phyloP scores from a whole-genome alignment of 2,888 invertebrate species.

The Oasisia sp. region DNA sequence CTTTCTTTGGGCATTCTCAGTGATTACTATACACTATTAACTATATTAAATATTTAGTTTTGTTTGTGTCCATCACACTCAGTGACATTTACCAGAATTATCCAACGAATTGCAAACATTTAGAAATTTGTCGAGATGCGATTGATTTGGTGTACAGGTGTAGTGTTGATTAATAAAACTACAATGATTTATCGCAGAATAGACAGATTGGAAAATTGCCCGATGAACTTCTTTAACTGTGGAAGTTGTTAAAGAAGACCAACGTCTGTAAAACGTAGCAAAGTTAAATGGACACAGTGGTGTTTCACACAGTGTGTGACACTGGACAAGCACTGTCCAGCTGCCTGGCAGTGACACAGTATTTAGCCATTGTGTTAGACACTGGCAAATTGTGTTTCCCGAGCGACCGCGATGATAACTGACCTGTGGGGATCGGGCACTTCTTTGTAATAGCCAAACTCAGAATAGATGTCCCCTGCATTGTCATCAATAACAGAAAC shows the following conservation, averaged over 20 bases:
- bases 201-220: not conserved
- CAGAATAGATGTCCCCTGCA: not conserved
- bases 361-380: not conserved
- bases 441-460: not conserved
- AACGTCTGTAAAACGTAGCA: not conserved
- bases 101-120: not conserved
- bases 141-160: not conserved
- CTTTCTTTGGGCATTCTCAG: too few relatives aligned
- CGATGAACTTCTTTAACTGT: not conserved
- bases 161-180: not conserved
- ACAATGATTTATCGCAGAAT: not conserved
- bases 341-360: not conserved
- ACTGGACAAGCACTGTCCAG: not conserved
- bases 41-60: not conserved
- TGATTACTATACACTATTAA: too few relatives aligned
- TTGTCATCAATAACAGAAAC: conserved; percentile 8
- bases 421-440: not conserved
- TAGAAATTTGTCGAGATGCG: not conserved
- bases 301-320: not conserved
- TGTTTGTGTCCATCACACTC: not conserved
- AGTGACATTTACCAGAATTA: not conserved
- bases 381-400: not conserved
- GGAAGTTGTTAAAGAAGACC: not conserved
- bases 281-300: not conserved
- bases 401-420: not conserved